Evolutionary conservation across 2,888 invertebrate species (phyloP).

Genomic region (Acheta domesticus): DNA sequence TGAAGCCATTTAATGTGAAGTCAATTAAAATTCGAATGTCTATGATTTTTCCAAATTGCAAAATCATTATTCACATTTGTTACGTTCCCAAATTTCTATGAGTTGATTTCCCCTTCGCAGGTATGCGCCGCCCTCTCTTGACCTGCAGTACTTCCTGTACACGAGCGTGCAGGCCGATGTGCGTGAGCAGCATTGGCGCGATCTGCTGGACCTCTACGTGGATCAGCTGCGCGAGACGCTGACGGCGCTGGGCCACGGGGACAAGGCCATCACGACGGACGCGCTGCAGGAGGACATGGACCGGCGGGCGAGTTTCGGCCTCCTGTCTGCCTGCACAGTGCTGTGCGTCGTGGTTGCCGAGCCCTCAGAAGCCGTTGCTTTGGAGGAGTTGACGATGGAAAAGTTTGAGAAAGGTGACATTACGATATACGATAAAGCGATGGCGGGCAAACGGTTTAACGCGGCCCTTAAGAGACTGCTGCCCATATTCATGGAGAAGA

Average conservation of each 20-base stretch:
- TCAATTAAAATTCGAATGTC: too few species aligned
- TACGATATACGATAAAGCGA: constrained; percentile 23
- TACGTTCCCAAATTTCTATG: too few species aligned
- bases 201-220: constrained; percentile 35
- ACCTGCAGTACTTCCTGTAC: constrained; percentile 36
- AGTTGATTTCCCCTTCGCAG: neutral
- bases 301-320: constrained; percentile 34
- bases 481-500: constrained; percentile 24
- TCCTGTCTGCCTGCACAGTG: constrained; percentile 28
- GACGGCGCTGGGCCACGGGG: constrained; percentile 20
- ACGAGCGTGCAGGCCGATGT: constrained; percentile 32
- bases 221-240: constrained; percentile 25
- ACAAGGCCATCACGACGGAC: constrained; percentile 31
- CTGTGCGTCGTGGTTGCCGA: constrained; percentile 34
- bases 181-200: constrained; percentile 27
- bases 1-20: too few species aligned
- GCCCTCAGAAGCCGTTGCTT: constrained; percentile 28
- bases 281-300: constrained; percentile 36
- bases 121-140: constrained; percentile 34
- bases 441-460: constrained; percentile 23
- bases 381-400: constrained; percentile 24
- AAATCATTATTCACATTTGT: too few species aligned
- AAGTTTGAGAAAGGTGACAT: constrained; percentile 6
- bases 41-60: too few species aligned
- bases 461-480: constrained; percentile 25